Evolutionary conservation across 2,797 vertebrate genomes (phyloP), one percentile per base, ranked within the genome.

Genomic region (Cirrhinus molitorella): DNA sequence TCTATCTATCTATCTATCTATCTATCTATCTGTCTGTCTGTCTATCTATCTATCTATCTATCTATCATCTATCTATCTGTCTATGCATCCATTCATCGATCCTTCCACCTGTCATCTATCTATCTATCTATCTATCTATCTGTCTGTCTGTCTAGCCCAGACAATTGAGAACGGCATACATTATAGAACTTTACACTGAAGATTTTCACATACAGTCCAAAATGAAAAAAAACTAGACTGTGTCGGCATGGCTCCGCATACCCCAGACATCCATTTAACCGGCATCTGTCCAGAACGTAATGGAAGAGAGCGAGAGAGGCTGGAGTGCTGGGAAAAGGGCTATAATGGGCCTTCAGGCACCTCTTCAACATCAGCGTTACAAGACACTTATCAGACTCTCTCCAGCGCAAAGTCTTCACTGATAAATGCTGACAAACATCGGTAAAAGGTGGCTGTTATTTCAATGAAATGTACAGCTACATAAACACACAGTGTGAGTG

Each of bases 261-360:
- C 73, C 75, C 78, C 75, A 76, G 68, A 75, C 76, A 85, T 71
- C 66, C 76, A 80, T 86, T 86, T 83, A 65, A 71, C 77, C 63
- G 57, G 79, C 65, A 79, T 78, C 79, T 67, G 66, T 79, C 72
- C 79, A 80, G 70, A 66, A 43, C 57, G 43, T 86, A 86, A 88
- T 88, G 76, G 87, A 85, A 85, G 83, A 86, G 75, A 57, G 70
- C 6, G 55, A 78, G 79, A 80, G 85, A 67, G 37, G 19, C 74
- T 79, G 51, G 68, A 85, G 85, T 79, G 67, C 76, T 70, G 78
- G 77, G 82, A 86, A 86, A 72, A 80, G 75, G 49, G 57, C 37
- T 87, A 61, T 82, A 81, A 88, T 85, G 78, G 85, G 85, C 84
- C 83, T 79, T 78, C 72, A 82, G 51, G 40, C 49, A 66, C 63